phyloP scores from a whole-genome alignment of 2,797 vertebrate species.

The Staurois parvus region DNA sequence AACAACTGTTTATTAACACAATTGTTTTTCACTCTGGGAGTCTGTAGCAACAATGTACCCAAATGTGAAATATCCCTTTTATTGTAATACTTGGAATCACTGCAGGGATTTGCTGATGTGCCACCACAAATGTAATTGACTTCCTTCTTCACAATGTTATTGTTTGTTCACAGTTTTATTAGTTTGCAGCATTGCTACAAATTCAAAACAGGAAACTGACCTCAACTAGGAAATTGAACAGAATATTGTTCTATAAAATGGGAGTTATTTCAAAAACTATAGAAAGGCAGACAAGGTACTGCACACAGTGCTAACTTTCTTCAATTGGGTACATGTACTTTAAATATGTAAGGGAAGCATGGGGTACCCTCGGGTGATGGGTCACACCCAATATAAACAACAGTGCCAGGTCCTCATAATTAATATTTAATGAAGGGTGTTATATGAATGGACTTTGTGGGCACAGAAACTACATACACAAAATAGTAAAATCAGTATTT shows the following conservation, averaged over 20 bases:
- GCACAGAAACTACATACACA: too few relatives aligned
- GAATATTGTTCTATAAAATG: not conserved
- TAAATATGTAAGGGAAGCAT: too few relatives aligned
- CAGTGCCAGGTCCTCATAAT: too few relatives aligned
- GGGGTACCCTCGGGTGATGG: too few relatives aligned
- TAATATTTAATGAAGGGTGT: too few relatives aligned
- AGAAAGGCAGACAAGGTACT: not conserved
- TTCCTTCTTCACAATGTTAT: slow-evolving; percentile 43
- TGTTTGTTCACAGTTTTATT: slow-evolving; percentile 24
- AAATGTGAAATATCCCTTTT: not conserved
- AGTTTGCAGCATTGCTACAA: slow-evolving; percentile 8
- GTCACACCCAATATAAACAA: too few relatives aligned
- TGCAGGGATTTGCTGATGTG: not conserved
- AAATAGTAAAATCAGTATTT: too few relatives aligned
- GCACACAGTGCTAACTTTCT: not conserved
- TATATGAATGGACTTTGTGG: too few relatives aligned
- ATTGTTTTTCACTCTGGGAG: not conserved
- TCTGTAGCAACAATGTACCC: not conserved
- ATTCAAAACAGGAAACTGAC: slow-evolving; percentile 37
- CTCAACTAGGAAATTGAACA: not conserved
- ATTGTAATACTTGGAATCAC: slow-evolving; percentile 7
- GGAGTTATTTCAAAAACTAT: not conserved
- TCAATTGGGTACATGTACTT: not conserved
- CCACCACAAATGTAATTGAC: not conserved
- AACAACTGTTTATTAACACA: not conserved